Conservation (phyloP, 1,140 invertebrate species). For the Ceratoteleas bidentatus region DNA sequence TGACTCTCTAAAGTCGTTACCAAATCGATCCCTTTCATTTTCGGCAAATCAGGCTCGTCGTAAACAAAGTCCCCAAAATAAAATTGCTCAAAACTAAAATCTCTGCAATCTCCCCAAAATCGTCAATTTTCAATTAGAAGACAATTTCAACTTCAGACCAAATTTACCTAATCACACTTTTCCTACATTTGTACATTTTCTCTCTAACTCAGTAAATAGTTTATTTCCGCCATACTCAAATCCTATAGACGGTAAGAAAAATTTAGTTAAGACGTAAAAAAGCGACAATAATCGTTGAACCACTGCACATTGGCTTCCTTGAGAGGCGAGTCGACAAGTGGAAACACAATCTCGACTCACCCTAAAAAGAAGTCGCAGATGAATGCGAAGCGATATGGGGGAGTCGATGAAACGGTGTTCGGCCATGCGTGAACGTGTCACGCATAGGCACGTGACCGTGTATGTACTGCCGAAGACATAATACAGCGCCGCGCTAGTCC, state of each 20-base stretch:
- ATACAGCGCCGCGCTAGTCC: constrained; percentile 68
- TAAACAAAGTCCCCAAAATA: too few species aligned
- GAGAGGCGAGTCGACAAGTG: constrained; percentile 70
- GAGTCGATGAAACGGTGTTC: constrained; percentile 63
- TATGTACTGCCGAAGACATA: constrained; percentile 75
- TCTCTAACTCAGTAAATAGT: too few species aligned
- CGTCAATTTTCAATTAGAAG: too few species aligned
- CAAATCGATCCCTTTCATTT: too few species aligned
- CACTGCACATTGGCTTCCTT: constrained; percentile 60
- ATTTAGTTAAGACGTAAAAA: constrained; percentile 16
- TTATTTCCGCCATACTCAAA: too few species aligned
- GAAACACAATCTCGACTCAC: constrained; percentile 76
- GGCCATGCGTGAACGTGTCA: constrained; percentile 80
- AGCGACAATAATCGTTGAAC: constrained; percentile 37
- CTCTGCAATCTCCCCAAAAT: too few species aligned
- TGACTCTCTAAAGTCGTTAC: background rate
- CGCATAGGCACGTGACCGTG: constrained; percentile 80
- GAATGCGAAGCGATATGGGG: constrained; percentile 73
- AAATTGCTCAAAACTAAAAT: too few species aligned
- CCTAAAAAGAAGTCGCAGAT: constrained; percentile 71
- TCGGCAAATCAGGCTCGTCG: background rate
- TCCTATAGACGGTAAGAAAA: background rate
- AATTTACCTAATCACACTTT: too few species aligned
- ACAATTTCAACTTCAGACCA: too few species aligned
- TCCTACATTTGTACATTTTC: too few species aligned